Percentiles rank a stretch among this genome's conserved stretches.
phyloP scores from a whole-genome alignment of 2,888 invertebrate genomes.

The Hydrotaea diabolus region DNA sequence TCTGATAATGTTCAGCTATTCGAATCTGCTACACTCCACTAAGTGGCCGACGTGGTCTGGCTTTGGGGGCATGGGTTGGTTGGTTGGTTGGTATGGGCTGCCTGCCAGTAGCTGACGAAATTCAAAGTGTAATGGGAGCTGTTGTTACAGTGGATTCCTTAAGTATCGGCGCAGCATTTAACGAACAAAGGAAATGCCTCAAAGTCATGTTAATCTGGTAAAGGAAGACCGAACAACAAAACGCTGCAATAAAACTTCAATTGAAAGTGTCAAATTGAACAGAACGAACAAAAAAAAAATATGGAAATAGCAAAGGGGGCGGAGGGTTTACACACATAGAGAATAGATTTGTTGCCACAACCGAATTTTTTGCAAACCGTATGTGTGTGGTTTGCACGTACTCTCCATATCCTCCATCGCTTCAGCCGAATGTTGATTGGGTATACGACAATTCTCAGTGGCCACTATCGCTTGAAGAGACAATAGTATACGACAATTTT shows the following conservation, averaged over 20 bases:
- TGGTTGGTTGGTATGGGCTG: background rate
- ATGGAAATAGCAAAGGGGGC: background rate
- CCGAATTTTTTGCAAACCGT: too few relatives aligned
- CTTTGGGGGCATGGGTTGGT: background rate
- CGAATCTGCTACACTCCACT: conserved; percentile 14
- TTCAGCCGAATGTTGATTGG: too few relatives aligned
- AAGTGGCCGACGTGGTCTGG: conserved; percentile 7
- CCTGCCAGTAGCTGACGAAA: conserved; percentile 33
- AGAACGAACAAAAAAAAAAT: conserved; percentile 3
- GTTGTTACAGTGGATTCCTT: conserved; percentile 33
- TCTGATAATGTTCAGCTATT: conserved; percentile 33
- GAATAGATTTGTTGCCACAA: too few relatives aligned
- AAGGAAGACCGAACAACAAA: background rate
- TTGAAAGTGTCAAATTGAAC: conserved; percentile 59
- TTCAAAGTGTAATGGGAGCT: conserved; percentile 53
- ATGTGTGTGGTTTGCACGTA: too few relatives aligned
- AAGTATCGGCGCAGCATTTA: background rate
- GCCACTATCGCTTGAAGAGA: too few relatives aligned
- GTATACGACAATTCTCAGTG: too few relatives aligned
- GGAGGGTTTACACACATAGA: too few relatives aligned
- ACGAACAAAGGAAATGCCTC: conserved; percentile 40
- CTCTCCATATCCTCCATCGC: too few relatives aligned
- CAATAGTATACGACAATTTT: too few relatives aligned
- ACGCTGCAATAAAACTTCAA: conserved; percentile 64
- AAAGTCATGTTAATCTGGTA: conserved; percentile 52